Percentiles rank a stretch among this genome's conserved stretches.
Evolutionary conservation across 2,797 vertebrate genomes (phyloP).

Genomic region (Australoheros facetus): DNA sequence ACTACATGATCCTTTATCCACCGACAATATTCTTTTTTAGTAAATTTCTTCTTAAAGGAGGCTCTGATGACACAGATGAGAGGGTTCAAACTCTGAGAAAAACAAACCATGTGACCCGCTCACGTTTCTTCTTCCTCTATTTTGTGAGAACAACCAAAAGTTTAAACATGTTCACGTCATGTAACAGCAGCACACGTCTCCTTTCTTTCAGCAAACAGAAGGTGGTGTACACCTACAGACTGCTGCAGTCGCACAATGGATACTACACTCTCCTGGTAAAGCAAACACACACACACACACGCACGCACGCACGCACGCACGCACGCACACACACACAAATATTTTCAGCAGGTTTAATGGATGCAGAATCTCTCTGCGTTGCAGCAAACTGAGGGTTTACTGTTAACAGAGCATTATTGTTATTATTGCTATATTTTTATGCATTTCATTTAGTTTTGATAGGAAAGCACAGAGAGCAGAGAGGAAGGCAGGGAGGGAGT

Average conservation of each 20-base stretch:
- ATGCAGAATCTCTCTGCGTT: not conserved
- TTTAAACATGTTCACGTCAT: rapidly evolving
- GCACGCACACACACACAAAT: no score
- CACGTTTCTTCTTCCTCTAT: rapidly evolving
- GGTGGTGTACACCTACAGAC: slow-evolving; percentile 78
- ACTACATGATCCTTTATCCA: not conserved
- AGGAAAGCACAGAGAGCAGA: not conserved
- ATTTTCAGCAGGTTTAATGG: not conserved
- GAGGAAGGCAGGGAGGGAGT: not conserved
- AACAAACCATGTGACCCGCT: not conserved
- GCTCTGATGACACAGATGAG: not conserved
- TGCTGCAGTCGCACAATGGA: slow-evolving; percentile 66
- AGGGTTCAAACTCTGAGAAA: not conserved
- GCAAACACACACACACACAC: slow-evolving; percentile 16
- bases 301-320: no score
- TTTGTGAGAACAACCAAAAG: not conserved
- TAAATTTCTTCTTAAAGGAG: rapidly evolving
- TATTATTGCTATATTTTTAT: no score
- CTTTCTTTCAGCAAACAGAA: slow-evolving; percentile 70
- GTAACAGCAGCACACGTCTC: not conserved
- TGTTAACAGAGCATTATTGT: not conserved
- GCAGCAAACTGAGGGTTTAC: no score
- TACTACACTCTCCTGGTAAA: slow-evolving; percentile 74
- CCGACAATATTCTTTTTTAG: not conserved
- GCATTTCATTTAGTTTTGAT: rapidly evolving